These are phyloP conservation scores for Acipenser oxyrinchus DNA, from an alignment of 2,797 vertebrate species.

Conservation along the genomic window DNA sequence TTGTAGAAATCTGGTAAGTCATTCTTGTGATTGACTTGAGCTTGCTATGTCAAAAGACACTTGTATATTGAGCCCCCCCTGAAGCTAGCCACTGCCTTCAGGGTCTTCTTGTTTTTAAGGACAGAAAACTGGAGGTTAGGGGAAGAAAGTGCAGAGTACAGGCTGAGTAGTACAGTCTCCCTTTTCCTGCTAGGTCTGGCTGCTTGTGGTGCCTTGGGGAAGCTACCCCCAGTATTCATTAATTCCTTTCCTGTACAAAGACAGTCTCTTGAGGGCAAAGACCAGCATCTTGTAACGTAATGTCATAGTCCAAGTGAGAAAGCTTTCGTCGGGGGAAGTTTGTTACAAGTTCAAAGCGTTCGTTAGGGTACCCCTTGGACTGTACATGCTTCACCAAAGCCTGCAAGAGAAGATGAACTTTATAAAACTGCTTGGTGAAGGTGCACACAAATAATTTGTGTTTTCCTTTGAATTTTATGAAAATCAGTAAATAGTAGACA, in stretches of 20 bases:
- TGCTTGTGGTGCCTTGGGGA: slow-evolving; percentile 17
- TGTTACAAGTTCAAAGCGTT: slow-evolving; percentile 97
- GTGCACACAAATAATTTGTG: too few relatives aligned
- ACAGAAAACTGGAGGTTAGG: slow-evolving; percentile 8
- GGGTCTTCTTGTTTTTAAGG: slow-evolving; percentile 44
- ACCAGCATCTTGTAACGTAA: slow-evolving; percentile 94
- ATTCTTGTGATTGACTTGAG: too few relatives aligned
- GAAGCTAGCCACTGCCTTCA: slow-evolving; percentile 20
- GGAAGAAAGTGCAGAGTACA: background rate
- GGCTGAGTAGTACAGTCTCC: background rate
- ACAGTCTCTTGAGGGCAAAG: slow-evolving; percentile 99
- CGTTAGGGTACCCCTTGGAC: slow-evolving; percentile 93
- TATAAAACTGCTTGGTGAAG: too few relatives aligned
- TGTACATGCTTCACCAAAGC: slow-evolving; percentile 92
- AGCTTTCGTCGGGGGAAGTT: slow-evolving; percentile 96
- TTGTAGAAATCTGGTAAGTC: too few relatives aligned
- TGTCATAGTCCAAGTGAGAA: slow-evolving; percentile 98
- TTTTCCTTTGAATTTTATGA: too few relatives aligned
- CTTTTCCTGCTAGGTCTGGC: slow-evolving; percentile 4
- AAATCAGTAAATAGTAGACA: too few relatives aligned
- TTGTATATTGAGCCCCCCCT: too few relatives aligned
- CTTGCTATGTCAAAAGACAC: too few relatives aligned
- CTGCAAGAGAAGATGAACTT: slow-evolving; percentile 43
- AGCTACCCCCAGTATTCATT: slow-evolving; percentile 29
- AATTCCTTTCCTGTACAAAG: slow-evolving; percentile 99